These are phyloP conservation scores for Himalopsyche phryganea DNA, from an alignment of 1,140 invertebrate genomes.

Conservation along the genomic window DNA sequence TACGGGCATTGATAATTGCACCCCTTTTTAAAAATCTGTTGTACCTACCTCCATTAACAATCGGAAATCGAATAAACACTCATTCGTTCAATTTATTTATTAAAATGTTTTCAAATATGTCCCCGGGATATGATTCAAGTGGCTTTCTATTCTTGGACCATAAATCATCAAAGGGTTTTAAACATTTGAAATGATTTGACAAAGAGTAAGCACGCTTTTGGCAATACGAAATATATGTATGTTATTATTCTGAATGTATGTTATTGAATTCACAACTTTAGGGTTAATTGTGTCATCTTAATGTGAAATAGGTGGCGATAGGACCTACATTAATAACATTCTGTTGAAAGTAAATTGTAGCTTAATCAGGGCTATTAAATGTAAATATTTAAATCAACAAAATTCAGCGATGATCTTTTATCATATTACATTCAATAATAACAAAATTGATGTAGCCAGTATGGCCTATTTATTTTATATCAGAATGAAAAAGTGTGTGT, in stretches of 20 bases:
- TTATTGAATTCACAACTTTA: slow-evolving; percentile 9
- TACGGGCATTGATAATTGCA: too few relatives aligned
- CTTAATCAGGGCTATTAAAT: too few relatives aligned
- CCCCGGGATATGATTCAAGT: slow-evolving; percentile 27
- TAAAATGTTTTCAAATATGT: slow-evolving; percentile 36
- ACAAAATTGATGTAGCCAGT: too few relatives aligned
- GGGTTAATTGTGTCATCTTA: slow-evolving; percentile 31
- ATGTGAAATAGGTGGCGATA: neutral
- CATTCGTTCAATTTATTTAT: slow-evolving; percentile 32
- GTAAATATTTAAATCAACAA: too few relatives aligned
- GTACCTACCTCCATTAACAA: neutral
- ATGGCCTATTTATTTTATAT: too few relatives aligned
- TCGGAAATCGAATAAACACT: slow-evolving; percentile 28
- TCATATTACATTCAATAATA: too few relatives aligned
- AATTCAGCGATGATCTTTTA: too few relatives aligned
- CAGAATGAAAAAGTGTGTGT: too few relatives aligned
- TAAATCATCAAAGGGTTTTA: slow-evolving; percentile 4
- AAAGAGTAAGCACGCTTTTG: slow-evolving; percentile 19
- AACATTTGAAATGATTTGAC: slow-evolving; percentile 4
- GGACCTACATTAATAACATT: neutral
- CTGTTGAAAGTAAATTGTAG: too few relatives aligned
- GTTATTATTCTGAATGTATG: neutral
- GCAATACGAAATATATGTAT: neutral
- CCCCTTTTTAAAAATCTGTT: too few relatives aligned
- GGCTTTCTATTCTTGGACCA: neutral